A percentile compares a stretch with the other conserved stretches of the same genome.
phyloP scores from a whole-genome alignment of 2,797 vertebrate species.

The Phrynocephalus forsythii region DNA sequence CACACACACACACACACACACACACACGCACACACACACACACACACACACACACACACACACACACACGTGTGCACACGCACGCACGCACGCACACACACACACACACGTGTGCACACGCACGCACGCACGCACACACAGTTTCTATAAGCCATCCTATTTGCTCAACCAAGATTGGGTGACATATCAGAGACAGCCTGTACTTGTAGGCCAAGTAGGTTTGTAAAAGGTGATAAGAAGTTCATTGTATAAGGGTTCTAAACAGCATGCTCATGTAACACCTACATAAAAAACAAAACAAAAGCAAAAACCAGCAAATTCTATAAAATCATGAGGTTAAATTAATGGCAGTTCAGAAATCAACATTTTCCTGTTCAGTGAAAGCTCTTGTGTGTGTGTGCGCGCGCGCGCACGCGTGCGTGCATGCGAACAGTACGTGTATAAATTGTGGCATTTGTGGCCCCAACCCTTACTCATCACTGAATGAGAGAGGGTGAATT shows the following conservation, averaged over 20 bases:
- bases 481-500: too few relatives aligned
- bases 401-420: too few relatives aligned
- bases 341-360: conserved; percentile 44
- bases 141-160: conserved; percentile 7
- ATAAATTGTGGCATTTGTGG: background rate
- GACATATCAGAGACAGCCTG: background rate
- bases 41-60: too few relatives aligned
- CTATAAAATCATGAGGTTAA: conserved; percentile 63
- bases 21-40: too few relatives aligned
- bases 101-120: too few relatives aligned
- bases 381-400: background rate
- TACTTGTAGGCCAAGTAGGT: conserved; percentile 20
- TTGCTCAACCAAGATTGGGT: conserved; percentile 22
- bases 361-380: conserved; percentile 62
- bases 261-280: conserved; percentile 75
- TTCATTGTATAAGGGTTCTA: conserved; percentile 84
- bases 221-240: conserved; percentile 61
- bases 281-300: conserved; percentile 40
- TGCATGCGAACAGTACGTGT: background rate
- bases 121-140: background rate
- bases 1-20: background rate
- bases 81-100: too few relatives aligned
- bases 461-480: too few relatives aligned
- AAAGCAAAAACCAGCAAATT: conserved; percentile 37
- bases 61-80: too few relatives aligned